phyloP scores from a whole-genome alignment of 2,888 invertebrate species.

The Calliphora vomitoria region DNA sequence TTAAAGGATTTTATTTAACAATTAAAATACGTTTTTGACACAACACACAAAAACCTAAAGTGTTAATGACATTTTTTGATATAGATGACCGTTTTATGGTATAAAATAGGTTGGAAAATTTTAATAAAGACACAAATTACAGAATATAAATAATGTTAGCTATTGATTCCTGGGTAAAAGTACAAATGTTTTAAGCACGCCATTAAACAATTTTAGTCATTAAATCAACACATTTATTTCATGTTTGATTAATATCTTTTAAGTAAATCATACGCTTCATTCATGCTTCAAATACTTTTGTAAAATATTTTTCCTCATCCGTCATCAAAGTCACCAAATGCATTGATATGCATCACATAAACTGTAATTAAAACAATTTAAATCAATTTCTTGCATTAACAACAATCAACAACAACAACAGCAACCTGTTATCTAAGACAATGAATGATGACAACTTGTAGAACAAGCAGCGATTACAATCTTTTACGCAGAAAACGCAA shows the following conservation, averaged over 20 bases:
- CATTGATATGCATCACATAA: conserved; percentile 67
- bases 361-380: conserved; percentile 69
- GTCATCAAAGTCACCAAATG: conserved; percentile 24
- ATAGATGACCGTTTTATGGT: too few species aligned
- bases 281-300: conserved; percentile 33
- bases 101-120: too few species aligned
- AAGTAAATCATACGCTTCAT: conserved; percentile 30
- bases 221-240: conserved; percentile 7
- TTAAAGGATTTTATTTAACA: neutral
- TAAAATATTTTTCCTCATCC: conserved; percentile 34
- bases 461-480: conserved; percentile 61
- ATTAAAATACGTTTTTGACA: neutral
- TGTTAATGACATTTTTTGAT: too few species aligned
- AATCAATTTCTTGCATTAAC: conserved; percentile 60
- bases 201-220: too few species aligned
- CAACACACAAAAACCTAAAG: too few species aligned
- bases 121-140: too few species aligned
- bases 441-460: conserved; percentile 65
- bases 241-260: conserved; percentile 39
- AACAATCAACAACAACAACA: conserved; percentile 1
- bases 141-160: too few species aligned
- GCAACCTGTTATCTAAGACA: conserved; percentile 57
- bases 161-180: too few species aligned
- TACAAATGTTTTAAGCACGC: too few species aligned
- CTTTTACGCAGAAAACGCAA: conserved; percentile 43